phyloP scores from a whole-genome alignment of 2,888 invertebrate genomes.

The Coecobrya sp. region DNA sequence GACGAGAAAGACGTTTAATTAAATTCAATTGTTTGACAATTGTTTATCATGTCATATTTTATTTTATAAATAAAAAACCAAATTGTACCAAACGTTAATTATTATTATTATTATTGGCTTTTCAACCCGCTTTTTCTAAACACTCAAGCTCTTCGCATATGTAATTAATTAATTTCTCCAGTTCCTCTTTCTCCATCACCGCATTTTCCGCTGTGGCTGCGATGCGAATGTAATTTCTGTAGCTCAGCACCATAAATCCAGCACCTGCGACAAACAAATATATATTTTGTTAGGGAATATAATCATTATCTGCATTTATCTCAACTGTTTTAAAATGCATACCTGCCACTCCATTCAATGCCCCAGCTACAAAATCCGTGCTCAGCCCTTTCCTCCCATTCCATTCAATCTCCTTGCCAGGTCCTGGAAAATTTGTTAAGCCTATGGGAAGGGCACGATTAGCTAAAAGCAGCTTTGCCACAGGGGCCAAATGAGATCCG shows the following conservation, averaged over 20 bases:
- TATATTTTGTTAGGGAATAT: not conserved
- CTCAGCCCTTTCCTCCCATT: slow-evolving; percentile 43
- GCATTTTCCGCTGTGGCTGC: slow-evolving; percentile 34
- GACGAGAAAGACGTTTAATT: too few species aligned
- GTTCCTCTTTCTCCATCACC: not conserved
- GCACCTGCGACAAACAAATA: slow-evolving; percentile 12
- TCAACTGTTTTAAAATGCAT: too few species aligned
- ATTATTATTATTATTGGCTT: too few species aligned
- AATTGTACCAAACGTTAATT: too few species aligned
- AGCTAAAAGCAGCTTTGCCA: not conserved
- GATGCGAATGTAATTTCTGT: slow-evolving; percentile 46
- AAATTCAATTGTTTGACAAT: too few species aligned
- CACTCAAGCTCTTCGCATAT: not conserved
- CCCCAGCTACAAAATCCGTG: slow-evolving; percentile 38
- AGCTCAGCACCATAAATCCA: slow-evolving; percentile 71
- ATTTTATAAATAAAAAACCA: too few species aligned
- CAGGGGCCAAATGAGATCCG: slow-evolving; percentile 4
- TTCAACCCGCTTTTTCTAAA: not conserved
- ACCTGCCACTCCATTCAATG: slow-evolving; percentile 42
- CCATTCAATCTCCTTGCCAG: not conserved
- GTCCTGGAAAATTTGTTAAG: slow-evolving; percentile 63
- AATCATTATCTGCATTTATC: too few species aligned
- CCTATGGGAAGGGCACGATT: slow-evolving; percentile 24
- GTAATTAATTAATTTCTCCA: slow-evolving; percentile 33
- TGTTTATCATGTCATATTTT: too few species aligned